Evolutionary conservation across 2,113 vertebrate genomes (phyloP).

Genomic region (Gopherus evgoodei): DNA sequence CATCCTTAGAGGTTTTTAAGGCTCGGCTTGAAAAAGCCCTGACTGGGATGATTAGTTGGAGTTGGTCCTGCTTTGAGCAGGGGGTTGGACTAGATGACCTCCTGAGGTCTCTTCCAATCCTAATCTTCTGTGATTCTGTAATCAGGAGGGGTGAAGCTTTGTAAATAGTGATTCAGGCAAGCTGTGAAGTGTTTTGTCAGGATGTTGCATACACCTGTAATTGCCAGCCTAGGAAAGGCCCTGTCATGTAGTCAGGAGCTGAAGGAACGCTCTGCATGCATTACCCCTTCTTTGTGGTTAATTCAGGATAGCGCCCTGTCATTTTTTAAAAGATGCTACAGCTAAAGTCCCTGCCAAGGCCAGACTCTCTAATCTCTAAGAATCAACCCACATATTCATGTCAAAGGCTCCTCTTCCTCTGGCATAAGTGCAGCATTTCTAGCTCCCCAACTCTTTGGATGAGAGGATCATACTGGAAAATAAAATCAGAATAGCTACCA

Average conservation of each 20-base stretch:
- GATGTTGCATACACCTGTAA: not conserved
- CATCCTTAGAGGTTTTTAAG: too few species aligned
- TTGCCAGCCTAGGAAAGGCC: conserved; percentile 23
- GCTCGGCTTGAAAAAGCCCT: too few species aligned
- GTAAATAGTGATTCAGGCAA: conserved; percentile 10
- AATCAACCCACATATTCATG: not conserved
- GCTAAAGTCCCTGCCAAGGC: not conserved
- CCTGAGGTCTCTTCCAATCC: too few species aligned
- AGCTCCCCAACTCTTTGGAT: not conserved
- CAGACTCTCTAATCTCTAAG: not conserved
- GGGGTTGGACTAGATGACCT: too few species aligned
- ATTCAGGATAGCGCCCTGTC: not conserved
- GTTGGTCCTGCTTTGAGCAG: too few species aligned
- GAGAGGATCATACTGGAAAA: not conserved
- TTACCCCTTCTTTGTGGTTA: not conserved
- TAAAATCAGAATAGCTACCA: not conserved
- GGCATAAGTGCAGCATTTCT: not conserved
- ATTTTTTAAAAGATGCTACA: not conserved
- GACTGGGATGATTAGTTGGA: too few species aligned
- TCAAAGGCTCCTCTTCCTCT: rapidly evolving
- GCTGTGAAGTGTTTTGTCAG: conserved; percentile 40
- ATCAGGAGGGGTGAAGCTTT: not conserved
- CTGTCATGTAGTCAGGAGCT: not conserved
- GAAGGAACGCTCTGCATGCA: not conserved
- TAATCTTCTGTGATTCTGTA: too few species aligned